Conservation (phyloP, 2,113 vertebrate genomes). For the Zosterops hypoxanthus region DNA sequence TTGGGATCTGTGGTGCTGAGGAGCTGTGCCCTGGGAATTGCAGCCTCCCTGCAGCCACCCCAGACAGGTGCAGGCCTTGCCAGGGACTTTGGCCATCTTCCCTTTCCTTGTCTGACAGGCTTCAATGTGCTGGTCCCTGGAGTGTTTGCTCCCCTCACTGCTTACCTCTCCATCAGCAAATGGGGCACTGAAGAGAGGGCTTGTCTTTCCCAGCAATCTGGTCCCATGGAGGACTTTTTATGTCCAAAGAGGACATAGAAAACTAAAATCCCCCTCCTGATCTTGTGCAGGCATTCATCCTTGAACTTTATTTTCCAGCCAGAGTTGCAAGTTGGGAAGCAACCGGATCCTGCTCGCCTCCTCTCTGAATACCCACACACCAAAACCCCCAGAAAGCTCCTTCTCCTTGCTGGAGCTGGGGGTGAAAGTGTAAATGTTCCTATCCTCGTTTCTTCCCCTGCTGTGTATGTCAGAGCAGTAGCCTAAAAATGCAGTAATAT, state of each 20-base stretch:
- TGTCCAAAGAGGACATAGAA: background rate
- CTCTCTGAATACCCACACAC: background rate
- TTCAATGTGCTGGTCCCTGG: background rate
- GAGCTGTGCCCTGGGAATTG: background rate
- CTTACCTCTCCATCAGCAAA: background rate
- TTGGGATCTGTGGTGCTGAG: background rate
- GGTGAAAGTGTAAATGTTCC: background rate
- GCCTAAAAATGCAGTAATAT: background rate
- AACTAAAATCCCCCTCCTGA: background rate
- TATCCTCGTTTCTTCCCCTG: background rate
- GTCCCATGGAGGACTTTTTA: background rate
- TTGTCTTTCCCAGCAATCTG: background rate
- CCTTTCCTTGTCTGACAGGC: background rate
- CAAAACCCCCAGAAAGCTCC: background rate
- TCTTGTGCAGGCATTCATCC: background rate
- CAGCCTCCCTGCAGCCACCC: background rate
- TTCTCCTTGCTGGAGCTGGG: background rate
- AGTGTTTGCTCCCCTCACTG: background rate
- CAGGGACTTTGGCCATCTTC: accelerated
- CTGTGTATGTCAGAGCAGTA: background rate
- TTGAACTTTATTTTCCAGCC: background rate
- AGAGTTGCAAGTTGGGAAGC: background rate
- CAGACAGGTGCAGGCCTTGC: accelerated
- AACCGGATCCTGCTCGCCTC: background rate
- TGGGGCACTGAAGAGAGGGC: background rate